Evolutionary conservation across 2,113 vertebrate species (phyloP).

Genomic region (Silurus glanis): DNA sequence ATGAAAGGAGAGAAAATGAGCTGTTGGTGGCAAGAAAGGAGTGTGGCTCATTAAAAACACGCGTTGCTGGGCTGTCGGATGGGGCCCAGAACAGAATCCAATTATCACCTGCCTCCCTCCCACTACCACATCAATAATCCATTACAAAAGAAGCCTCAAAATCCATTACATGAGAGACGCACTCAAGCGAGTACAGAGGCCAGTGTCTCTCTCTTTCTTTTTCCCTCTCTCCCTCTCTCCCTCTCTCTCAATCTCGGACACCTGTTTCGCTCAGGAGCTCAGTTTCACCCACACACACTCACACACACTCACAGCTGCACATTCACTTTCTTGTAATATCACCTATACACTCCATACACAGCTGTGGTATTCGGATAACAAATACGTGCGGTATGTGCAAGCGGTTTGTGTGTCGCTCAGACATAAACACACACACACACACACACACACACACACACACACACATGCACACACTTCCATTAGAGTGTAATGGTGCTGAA

Average conservation of each 20-base stretch:
- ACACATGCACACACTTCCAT: not conserved
- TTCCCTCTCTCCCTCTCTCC: not conserved
- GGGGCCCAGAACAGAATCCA: constrained; percentile 55
- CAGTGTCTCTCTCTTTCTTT: constrained; percentile 6
- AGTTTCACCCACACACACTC: not conserved
- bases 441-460: not conserved
- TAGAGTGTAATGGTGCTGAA: constrained; percentile 43
- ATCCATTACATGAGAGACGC: constrained; percentile 47
- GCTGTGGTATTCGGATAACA: not conserved
- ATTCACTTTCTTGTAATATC: constrained; percentile 9
- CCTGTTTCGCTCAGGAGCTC: constrained; percentile 22
- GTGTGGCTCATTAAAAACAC: constrained; percentile 55
- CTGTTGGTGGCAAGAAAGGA: constrained; percentile 39
- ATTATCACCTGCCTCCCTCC: constrained; percentile 56
- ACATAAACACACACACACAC: not conserved
- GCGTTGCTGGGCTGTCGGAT: constrained; percentile 53
- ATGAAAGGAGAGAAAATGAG: constrained; percentile 43
- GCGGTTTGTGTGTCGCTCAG: not conserved
- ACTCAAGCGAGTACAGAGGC: constrained; percentile 21
- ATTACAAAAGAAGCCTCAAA: constrained; percentile 54
- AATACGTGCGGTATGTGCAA: constrained; percentile 4
- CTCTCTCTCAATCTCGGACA: constrained; percentile 1
- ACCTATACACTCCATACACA: not conserved
- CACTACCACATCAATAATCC: constrained; percentile 55
- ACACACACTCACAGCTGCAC: not conserved